A percentile compares a stretch with the other conserved stretches of the same genome.
Conservation (phyloP, 2,888 invertebrate species). For the Drosophila demipolita region DNA sequence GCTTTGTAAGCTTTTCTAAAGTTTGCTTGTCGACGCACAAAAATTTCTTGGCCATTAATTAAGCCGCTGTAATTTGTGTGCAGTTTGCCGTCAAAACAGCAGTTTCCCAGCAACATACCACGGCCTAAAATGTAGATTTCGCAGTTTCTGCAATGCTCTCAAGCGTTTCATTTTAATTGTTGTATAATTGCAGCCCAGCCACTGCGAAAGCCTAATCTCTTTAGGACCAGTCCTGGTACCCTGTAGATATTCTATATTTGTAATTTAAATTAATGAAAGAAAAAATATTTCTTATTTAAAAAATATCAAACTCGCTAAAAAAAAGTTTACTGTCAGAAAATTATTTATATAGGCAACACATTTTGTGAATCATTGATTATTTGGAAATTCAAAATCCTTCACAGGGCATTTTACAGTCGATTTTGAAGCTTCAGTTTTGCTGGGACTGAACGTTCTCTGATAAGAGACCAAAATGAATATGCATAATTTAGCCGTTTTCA, state of each 20-base stretch:
- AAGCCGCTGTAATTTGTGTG: conserved; percentile 69
- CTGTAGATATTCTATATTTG: background rate
- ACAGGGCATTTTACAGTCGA: conserved; percentile 11
- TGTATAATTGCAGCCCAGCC: conserved; percentile 61
- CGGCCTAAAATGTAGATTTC: conserved; percentile 5
- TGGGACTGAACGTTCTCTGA: conserved; percentile 26
- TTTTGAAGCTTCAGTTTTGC: background rate
- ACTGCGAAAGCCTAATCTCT: conserved; percentile 39
- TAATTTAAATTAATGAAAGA: background rate
- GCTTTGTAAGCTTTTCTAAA: conserved; percentile 48
- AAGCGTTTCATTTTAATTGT: conserved; percentile 71
- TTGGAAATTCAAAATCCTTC: background rate
- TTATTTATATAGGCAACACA: background rate
- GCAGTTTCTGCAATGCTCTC: conserved; percentile 2
- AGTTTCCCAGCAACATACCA: background rate
- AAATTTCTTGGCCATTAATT: conserved; percentile 75
- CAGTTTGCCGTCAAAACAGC: conserved; percentile 13
- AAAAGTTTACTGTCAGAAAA: background rate
- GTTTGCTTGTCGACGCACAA: conserved; percentile 58
- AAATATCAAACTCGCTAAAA: background rate
- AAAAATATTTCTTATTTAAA: background rate
- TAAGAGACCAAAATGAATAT: conserved; percentile 27
- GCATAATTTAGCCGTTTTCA: conserved; percentile 15
- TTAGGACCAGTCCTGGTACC: conserved; percentile 17
- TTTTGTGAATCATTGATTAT: background rate